Evolutionary conservation across 2,113 vertebrate genomes (phyloP), one percentile per base, ranked within the genome.

Genomic region (Gobio gobio): DNA sequence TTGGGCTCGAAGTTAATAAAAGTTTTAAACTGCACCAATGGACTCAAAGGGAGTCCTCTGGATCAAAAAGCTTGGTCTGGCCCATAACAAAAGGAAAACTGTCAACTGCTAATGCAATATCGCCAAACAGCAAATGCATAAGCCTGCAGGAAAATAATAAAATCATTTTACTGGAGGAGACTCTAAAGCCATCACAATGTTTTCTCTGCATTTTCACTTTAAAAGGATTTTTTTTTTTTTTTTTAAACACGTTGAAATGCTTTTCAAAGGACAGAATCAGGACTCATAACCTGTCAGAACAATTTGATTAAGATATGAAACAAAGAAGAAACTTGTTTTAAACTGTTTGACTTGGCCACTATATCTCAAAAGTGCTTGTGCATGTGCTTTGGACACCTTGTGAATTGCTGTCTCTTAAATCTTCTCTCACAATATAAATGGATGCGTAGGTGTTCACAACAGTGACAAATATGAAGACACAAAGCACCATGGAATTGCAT

Each of bases 41-140:
- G 22, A 63, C 77, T 26, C 10, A 18, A 40, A 63, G 49, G 16
- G 83, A 70, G 66, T 70, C 81, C 20, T 85, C 22, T 78, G 77
- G 86, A 86, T 87, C 75, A 61, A 79, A 89, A 86, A 10, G 2
- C 33, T 66, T 22, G 47, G 10, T 72, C 70, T 47, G 56, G 16
- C 78, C 29, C 4, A 18, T 26, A 40, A 68, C 59, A 13, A 45
- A 45, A 61, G 26, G n/a, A 61, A 82, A 5, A 2, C 12, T 45
- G 64, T 88, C 83, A 76, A 84, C 74, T 83, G 0, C 82, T 87
- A 20, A 58, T 61, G 81, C 18, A 45, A 63, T 26, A 47, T 63
- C 22, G 40, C 13, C 13, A 63, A 26, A 47, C 45, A 10, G 36
- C 22, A 63, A 45, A 78, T 26, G 51, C 51, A n/a, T 24, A 79